Base-by-base conservation (phyloP, 2,113 vertebrate genomes). In the Sylvicapra grimmia region DNA sequence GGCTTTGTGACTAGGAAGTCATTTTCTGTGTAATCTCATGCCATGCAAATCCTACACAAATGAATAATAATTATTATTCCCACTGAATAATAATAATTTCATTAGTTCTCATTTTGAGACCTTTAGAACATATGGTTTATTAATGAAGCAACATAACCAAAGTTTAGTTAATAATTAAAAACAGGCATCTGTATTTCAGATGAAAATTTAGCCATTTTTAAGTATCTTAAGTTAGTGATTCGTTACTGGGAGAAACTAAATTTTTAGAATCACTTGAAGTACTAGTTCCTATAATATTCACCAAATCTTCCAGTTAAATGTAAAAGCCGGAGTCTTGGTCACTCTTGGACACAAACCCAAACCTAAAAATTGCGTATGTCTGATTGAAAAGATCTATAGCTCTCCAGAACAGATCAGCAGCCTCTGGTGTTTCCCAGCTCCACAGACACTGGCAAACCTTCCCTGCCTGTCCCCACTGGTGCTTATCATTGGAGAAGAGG, bases 1-100 rank as follows among this genome's bases (percentile, higher is more conserved):
- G 7, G 56, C 80, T 98, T 96, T 94, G 59, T 97, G 96, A 92
- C 97, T 96, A 97, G 51, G 29, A 84, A 40, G 33, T 84, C 58
- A 54, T 93, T 97, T 94, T 47, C 9, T 36, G 94, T 95, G 93
- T 87, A 97, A 75, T 54, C 54, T 51, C 79, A 29, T 63, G n/a
- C 33, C 1, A 1, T 85, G 89, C 15, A 65, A 98, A 96, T 94
- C 86, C 82, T 83, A n/a, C 88, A 92, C 61, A 86, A 75, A 56
- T 88, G 87, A 56, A 40, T 56, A 56, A 84, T 36, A 40, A 84
- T 84, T 36, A 23, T 83, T 54, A 56, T 56, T 84, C 56, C 21
- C 58, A 54, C 84, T 72, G 84, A 97, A 58, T 33, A 59, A 51
- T 53, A 2, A 29, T 90, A 97, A 68, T 13, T 96, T 49, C 0